These are phyloP conservation scores for Ia io DNA, from an alignment of 2,113 vertebrate genomes.

Conservation along the genomic window DNA sequence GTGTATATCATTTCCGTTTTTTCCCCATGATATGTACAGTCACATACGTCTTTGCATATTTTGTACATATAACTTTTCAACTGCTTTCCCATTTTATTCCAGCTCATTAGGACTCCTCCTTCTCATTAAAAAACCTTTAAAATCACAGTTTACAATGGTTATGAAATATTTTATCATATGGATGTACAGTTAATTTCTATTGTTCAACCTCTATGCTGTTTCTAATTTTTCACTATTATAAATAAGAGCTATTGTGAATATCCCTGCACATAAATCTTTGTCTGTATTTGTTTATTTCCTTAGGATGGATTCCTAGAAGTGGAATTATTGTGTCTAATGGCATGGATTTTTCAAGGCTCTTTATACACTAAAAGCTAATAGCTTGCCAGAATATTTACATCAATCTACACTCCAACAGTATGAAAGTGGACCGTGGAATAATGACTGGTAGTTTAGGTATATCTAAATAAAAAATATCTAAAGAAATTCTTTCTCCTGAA, in stretches of 20 bases:
- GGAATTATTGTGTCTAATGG: conserved; percentile 64
- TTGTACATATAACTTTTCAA: background rate
- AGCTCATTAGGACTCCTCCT: background rate
- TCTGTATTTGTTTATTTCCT: conserved; percentile 66
- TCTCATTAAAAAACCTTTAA: conserved; percentile 43
- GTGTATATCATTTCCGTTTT: background rate
- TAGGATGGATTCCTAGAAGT: conserved; percentile 65
- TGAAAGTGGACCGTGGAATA: background rate
- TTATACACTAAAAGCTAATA: conserved; percentile 41
- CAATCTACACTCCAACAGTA: background rate
- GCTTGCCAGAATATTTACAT: conserved; percentile 54
- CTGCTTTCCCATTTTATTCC: conserved; percentile 1
- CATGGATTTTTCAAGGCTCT: conserved; percentile 36
- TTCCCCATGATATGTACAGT: background rate
- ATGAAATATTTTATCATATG: conserved; percentile 15
- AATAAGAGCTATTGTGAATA: conserved; percentile 54
- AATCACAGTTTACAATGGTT: conserved; percentile 5
- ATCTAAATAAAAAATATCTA: conserved; percentile 14
- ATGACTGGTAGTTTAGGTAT: background rate
- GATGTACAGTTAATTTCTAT: conserved; percentile 24
- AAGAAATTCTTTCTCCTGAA: background rate
- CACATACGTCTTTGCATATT: background rate
- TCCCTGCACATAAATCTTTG: conserved; percentile 54
- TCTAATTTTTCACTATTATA: conserved; percentile 61
- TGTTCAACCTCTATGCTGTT: conserved; percentile 13